Percentiles rank a stretch among this genome's conserved stretches.
phyloP scores from a whole-genome alignment of 2,888 invertebrate genomes.

The Coelopa pilipes region DNA sequence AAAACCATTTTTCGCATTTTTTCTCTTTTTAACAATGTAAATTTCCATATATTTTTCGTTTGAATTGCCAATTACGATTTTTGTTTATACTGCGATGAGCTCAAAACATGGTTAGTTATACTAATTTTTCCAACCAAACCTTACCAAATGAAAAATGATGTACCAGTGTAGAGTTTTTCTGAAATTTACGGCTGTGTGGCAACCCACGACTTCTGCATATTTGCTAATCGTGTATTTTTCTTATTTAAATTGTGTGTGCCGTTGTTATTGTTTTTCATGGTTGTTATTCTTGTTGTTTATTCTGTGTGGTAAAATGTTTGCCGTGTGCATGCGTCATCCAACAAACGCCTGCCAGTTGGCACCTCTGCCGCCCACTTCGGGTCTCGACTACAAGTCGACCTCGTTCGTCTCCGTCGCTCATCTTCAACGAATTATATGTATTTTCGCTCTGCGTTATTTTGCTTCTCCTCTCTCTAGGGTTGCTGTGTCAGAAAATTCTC shows the following conservation, averaged over 20 bases:
- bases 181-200: background rate
- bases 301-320: background rate
- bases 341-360: constrained; percentile 3
- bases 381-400: background rate
- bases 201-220: background rate
- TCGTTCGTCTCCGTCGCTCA: background rate
- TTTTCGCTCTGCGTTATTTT: background rate
- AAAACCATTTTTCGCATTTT: too few species aligned
- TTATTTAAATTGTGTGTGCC: background rate
- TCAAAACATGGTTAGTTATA: too few species aligned
- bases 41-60: too few species aligned
- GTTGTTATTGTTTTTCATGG: background rate
- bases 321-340: background rate
- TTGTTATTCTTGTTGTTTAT: background rate
- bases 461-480: too few species aligned
- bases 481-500: too few species aligned
- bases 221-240: background rate
- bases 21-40: too few species aligned
- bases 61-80: too few species aligned
- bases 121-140: too few species aligned
- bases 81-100: too few species aligned
- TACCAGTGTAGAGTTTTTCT: too few species aligned
- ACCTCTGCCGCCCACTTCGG: background rate
- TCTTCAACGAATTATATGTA: constrained; percentile 1
- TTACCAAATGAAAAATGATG: too few species aligned